Base-by-base conservation (phyloP, 2,113 vertebrate species). In the Corydoras sp. region DNA sequence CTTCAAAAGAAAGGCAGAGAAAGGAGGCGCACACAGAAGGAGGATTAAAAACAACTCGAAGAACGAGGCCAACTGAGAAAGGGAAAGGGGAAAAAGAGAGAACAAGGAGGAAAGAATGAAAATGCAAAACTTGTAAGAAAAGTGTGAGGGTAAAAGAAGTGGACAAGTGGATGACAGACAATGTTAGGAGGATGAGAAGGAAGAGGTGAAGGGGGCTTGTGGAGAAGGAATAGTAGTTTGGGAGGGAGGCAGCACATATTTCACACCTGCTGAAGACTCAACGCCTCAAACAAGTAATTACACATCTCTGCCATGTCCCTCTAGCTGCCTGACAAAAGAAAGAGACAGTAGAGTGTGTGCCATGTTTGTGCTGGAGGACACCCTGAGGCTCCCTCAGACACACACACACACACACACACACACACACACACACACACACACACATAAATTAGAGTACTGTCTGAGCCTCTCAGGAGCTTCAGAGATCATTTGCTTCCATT, bases 211-310 rank as follows among this genome's bases (percentile, higher is more conserved):
- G 74, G 30, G 55, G 63, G 50, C 35, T 2, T 18, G 54, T 50
- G 66, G 56, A 68, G 79, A 62, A 72, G 67, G 65, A 64, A 66
- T 82, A 67, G 75, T 48, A 51, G 68, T 72, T 29, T 53, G 69
- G 56, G 29, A 49, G 55, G 12, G 35, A 59, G 69, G 48, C 68
- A 67, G 74, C 78, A 67, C 80, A 82, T 84, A 83, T 86, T 86
- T 86, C 81, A 84, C 81, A 86, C 85, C 86, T 88, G 86, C 82
- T 89, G 66, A 87, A 85, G 81, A 83, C 84, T 81, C 81, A 81
- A 79, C 74, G 81, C 84, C 87, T 84, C 71, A 70, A 77, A 81
- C 76, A 75, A 81, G 64, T 84, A 86, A 88, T 88, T 88, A 84
- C 82, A 80, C 80, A 78, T 75, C 81, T 86, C 82, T 83, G 80